These are phyloP conservation scores for Peromyscus melanophrys DNA, from an alignment of 2,797 vertebrate species.

Conservation along the genomic window DNA sequence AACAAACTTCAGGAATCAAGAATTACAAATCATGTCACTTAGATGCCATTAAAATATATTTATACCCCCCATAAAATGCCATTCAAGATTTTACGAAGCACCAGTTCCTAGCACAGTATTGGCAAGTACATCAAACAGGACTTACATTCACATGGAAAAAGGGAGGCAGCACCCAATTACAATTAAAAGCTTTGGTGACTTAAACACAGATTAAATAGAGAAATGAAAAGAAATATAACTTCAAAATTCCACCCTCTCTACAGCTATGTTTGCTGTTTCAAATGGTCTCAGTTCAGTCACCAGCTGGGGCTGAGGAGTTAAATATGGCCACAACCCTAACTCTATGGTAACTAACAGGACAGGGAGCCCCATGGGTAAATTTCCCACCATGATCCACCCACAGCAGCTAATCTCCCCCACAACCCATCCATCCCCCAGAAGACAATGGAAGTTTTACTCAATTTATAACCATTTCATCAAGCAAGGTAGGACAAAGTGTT, in stretches of 20 bases:
- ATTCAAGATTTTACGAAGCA: slow-evolving; percentile 54
- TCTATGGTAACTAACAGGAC: slow-evolving; percentile 81
- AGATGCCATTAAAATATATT: slow-evolving; percentile 30
- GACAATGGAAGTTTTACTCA: slow-evolving; percentile 87
- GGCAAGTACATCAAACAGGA: neutral
- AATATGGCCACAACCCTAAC: slow-evolving; percentile 80
- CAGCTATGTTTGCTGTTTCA: slow-evolving; percentile 63
- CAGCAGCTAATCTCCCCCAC: slow-evolving; percentile 9
- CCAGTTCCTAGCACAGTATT: neutral
- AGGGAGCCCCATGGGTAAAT: slow-evolving; percentile 60
- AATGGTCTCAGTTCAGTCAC: slow-evolving; percentile 68
- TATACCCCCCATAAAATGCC: neutral
- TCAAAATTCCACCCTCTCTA: slow-evolving; percentile 17
- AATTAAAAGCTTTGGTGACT: slow-evolving; percentile 71
- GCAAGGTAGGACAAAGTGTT: slow-evolving; percentile 82
- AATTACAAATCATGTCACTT: slow-evolving; percentile 65
- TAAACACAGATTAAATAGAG: slow-evolving; percentile 71
- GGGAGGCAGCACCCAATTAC: slow-evolving; percentile 63
- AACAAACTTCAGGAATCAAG: slow-evolving; percentile 17
- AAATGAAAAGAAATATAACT: slow-evolving; percentile 64
- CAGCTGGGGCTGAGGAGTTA: slow-evolving; percentile 77
- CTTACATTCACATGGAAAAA: neutral
- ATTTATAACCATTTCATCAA: slow-evolving; percentile 87
- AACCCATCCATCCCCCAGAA: slow-evolving; percentile 69
- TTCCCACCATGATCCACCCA: slow-evolving; percentile 58